Evolutionary conservation across 37 sponge, comb jelly and placozoan species (phyloP).

Genomic region (Amphimedon queenslandica): DNA sequence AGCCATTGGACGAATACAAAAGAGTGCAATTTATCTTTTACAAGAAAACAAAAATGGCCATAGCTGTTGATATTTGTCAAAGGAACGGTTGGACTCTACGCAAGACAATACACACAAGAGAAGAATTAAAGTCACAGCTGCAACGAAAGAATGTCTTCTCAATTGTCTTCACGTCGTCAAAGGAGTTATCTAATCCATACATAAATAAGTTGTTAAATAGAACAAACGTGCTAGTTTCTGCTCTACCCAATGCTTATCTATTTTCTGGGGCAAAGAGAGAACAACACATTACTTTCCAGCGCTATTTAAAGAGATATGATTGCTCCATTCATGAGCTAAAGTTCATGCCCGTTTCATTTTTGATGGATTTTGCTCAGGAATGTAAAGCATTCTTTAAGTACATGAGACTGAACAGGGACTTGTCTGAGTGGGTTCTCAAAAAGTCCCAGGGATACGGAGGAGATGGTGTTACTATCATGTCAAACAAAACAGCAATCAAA

Average conservation of each 20-base stretch:
- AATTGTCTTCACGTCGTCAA: slow-evolving; percentile 36
- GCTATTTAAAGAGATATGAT: slow-evolving; percentile 26
- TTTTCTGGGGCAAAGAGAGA: slow-evolving; percentile 65
- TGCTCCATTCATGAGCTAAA: slow-evolving; percentile 41
- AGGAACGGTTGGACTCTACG: slow-evolving; percentile 26
- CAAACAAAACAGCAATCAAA: slow-evolving; percentile 10
- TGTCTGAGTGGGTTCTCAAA: slow-evolving; percentile 77
- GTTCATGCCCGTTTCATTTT: slow-evolving; percentile 70
- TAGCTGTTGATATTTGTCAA: slow-evolving; percentile 7
- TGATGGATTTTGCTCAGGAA: slow-evolving; percentile 36
- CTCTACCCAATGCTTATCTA: slow-evolving; percentile 42
- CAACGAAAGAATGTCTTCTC: background rate
- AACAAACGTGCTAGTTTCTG: slow-evolving; percentile 28
- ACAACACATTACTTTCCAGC: slow-evolving; percentile 47
- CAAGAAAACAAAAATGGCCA: slow-evolving; percentile 51
- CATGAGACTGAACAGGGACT: background rate
- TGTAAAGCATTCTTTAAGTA: slow-evolving; percentile 66
- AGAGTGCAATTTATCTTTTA: slow-evolving; percentile 23
- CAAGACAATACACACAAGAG: background rate
- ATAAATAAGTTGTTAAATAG: slow-evolving; percentile 16
- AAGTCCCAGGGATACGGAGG: slow-evolving; percentile 70
- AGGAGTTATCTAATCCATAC: background rate
- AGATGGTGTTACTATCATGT: slow-evolving; percentile 54
- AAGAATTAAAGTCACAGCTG: background rate
- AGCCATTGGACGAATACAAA: background rate